Base-by-base conservation (phyloP, 2,888 invertebrate species). In the Argyresthia albistria region DNA sequence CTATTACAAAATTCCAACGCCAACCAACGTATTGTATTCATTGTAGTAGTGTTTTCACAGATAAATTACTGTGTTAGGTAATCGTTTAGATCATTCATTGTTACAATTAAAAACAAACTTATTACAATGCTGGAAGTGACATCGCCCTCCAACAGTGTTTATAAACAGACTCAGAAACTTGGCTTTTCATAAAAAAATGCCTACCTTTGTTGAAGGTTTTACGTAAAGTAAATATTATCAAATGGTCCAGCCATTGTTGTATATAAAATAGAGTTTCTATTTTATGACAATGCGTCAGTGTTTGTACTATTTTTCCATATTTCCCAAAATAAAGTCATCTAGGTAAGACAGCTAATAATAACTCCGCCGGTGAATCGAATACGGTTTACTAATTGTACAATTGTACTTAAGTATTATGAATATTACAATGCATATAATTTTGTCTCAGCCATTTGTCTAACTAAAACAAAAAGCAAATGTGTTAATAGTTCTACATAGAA, bases 71-170 rank as follows among this genome's bases (percentile, higher is more conserved):
- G 55, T 55, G 60, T 78, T 76, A 78, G 65, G 64, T 78, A 79
- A 80, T 64, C 64, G 63, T 56, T 75, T 70, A 57, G 66, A 71
- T 78, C 78, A 78, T 61, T 70, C 56, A 73, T 77, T 77, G 75
- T 76, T 64, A 67, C 56, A 56, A 57, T 61, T 60, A 58, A 63
- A 69, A 73, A 74, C 70, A 73, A 60, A 58, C 53, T 56, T 58
- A 63, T 60, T 59, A 73, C 70, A 75, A 73, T 71, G 60, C 58
- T 15, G 9, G 56, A 64, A 68, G 64, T 65, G 52, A 63, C 63
- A 68, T 61, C 64, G 57, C 55, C 54, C 50, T 43, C 35, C 46
- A 50, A 50, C 15, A 45, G 8, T 45, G 16, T 47, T 47, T 47
- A 51, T 54, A 54, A 54, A 54, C 39, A 51, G 3, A 11, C 7